Percentiles rank a stretch among this genome's conserved stretches.
Evolutionary conservation across 2,888 invertebrate genomes (phyloP).

Genomic region (Antheraea yamamai): DNA sequence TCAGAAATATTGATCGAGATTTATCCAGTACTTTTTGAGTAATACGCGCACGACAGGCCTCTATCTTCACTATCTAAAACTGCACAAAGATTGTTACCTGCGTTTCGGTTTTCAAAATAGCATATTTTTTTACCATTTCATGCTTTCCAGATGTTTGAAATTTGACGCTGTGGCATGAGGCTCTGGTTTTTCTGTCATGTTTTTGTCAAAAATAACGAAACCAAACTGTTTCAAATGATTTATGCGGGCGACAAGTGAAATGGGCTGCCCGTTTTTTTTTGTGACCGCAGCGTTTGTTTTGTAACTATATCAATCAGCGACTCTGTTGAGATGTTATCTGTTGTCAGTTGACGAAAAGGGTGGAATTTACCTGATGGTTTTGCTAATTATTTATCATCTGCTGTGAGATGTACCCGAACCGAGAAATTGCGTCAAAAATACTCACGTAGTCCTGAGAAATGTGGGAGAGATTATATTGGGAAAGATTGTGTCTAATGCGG

Average conservation of each 20-base stretch:
- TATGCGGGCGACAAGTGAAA: conserved; percentile 32
- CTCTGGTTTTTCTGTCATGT: conserved; percentile 28
- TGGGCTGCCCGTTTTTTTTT: conserved; percentile 19
- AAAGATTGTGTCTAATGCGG: too few relatives aligned
- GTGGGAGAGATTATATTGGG: too few relatives aligned
- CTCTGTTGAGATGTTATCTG: conserved; percentile 10
- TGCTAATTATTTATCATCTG: too few relatives aligned
- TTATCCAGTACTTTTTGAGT: too few relatives aligned
- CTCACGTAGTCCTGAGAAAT: too few relatives aligned
- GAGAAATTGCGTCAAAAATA: neutral
- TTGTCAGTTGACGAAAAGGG: conserved; percentile 10
- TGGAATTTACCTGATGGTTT: neutral
- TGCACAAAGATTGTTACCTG: conserved; percentile 2
- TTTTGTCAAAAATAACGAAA: conserved; percentile 32
- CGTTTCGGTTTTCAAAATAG: conserved; percentile 14
- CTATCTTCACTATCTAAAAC: neutral
- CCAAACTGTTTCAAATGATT: conserved; percentile 35
- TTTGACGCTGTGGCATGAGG: conserved; percentile 33
- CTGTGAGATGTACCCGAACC: neutral
- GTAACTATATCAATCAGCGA: conserved; percentile 7
- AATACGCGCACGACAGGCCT: too few relatives aligned
- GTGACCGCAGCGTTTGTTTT: conserved; percentile 17
- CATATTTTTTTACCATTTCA: conserved; percentile 11
- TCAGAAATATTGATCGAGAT: too few relatives aligned
- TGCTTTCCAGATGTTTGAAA: conserved; percentile 33